These are phyloP conservation scores for Sisor rabdophorus DNA, from an alignment of 2,113 vertebrate genomes.

Conservation along the genomic window DNA sequence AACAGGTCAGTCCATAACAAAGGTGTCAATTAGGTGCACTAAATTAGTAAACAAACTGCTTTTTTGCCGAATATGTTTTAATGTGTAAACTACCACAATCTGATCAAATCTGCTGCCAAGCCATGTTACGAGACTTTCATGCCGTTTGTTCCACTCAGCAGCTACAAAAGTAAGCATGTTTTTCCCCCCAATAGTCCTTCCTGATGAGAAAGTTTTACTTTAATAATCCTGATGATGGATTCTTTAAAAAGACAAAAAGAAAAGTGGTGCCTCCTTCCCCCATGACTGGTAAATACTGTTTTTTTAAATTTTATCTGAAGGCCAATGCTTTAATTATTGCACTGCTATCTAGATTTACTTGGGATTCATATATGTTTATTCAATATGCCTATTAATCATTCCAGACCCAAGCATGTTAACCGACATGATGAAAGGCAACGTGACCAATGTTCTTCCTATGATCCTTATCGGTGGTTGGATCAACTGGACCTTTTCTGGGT, in stretches of 20 bases:
- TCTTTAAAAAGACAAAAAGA: constrained; percentile 99
- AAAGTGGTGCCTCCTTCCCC: constrained; percentile 97
- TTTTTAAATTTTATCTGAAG: neutral
- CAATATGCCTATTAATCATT: constrained; percentile 17
- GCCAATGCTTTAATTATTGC: neutral
- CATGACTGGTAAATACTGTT: constrained; percentile 83
- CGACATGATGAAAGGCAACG: constrained; percentile 99
- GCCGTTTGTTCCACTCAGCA: neutral
- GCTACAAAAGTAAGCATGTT: neutral
- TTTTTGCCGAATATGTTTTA: neutral
- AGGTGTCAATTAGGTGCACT: neutral
- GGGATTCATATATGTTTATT: neutral
- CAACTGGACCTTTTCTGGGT: constrained; percentile 98
- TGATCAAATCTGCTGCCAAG: too few species aligned
- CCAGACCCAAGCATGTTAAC: constrained; percentile 98
- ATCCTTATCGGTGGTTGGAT: constrained; percentile 98
- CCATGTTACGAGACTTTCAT: neutral
- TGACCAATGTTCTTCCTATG: constrained; percentile 98
- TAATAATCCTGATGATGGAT: constrained; percentile 98
- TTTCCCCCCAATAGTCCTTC: constrained; percentile 79
- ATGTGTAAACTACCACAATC: neutral
- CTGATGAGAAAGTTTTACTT: constrained; percentile 96
- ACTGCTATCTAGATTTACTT: neutral
- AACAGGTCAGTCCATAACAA: constrained; percentile 75
- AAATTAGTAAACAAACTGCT: neutral